phyloP scores from a whole-genome alignment of 1,140 invertebrate genomes.

The Coptotermes formosanus region DNA sequence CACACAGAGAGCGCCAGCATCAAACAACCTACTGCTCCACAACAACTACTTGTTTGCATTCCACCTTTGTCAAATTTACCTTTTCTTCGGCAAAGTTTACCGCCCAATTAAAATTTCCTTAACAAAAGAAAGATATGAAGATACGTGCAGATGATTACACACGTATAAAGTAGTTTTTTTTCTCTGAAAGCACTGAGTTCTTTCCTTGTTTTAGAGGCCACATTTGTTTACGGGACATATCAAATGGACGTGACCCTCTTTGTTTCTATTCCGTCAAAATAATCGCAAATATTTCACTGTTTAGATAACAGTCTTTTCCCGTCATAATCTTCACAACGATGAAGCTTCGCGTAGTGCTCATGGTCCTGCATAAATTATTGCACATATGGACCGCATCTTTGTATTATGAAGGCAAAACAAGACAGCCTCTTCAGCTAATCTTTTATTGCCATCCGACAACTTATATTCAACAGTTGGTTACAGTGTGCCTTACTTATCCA shows the following conservation, averaged over 20 bases:
- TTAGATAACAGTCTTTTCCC: not conserved
- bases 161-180: not conserved
- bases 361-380: not conserved
- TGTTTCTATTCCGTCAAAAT: not conserved
- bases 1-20: no score
- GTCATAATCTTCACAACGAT: not conserved
- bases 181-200: no score
- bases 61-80: not conserved
- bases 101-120: slow-evolving; percentile 12
- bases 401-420: not conserved
- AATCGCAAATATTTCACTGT: not conserved
- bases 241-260: not conserved
- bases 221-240: no score
- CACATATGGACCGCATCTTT: not conserved
- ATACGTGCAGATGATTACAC: not conserved
- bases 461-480: not conserved
- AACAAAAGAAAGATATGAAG: not conserved
- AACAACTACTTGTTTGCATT: no score
- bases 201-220: no score
- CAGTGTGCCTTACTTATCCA: not conserved
- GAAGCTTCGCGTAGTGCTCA: not conserved
- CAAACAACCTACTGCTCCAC: no score
- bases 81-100: not conserved
- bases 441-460: not conserved
- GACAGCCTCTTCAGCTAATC: not conserved